These are phyloP conservation scores for Leucoma salicis DNA, from an alignment of 2,888 invertebrate genomes.

Conservation along the genomic window DNA sequence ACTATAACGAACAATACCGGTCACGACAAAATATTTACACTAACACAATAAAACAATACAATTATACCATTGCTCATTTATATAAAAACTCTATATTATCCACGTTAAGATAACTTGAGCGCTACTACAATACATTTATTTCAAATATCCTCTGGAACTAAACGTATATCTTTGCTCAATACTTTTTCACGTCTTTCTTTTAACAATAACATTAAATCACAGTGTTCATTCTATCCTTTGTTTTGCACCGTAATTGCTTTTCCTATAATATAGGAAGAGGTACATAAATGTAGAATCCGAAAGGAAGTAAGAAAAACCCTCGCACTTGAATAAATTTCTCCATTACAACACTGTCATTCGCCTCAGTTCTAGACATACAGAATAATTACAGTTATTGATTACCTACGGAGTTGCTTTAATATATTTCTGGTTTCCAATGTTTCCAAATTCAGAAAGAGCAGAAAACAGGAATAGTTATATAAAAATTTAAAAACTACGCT, in stretches of 20 bases:
- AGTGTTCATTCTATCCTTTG: constrained; percentile 50
- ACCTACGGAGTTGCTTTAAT: constrained; percentile 1
- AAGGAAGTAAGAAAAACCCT: constrained; percentile 4
- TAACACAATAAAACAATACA: constrained; percentile 48
- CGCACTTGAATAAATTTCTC: too few species aligned
- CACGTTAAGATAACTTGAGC: constrained; percentile 51
- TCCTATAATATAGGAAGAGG: constrained; percentile 37
- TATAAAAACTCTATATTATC: constrained; percentile 51
- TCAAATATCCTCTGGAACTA: constrained; percentile 37
- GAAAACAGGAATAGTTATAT: constrained; percentile 19
- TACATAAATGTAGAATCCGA: constrained; percentile 31
- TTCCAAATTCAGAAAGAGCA: constrained; percentile 22
- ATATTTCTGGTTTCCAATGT: constrained; percentile 14
- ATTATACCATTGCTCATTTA: constrained; percentile 57
- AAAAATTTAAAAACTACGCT: constrained; percentile 19
- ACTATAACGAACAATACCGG: constrained; percentile 64
- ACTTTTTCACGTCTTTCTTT: constrained; percentile 37
- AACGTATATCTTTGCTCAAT: constrained; percentile 33
- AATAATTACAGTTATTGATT: constrained; percentile 6
- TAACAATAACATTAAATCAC: constrained; percentile 66
- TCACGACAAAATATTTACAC: constrained; percentile 68
- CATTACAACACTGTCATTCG: constrained; percentile 2
- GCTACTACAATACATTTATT: constrained; percentile 42
- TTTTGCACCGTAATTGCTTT: constrained; percentile 41
- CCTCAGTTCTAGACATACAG: constrained; percentile 6